Base-by-base conservation (phyloP, 2,888 invertebrate genomes). In the Limnephilus marmoratus region DNA sequence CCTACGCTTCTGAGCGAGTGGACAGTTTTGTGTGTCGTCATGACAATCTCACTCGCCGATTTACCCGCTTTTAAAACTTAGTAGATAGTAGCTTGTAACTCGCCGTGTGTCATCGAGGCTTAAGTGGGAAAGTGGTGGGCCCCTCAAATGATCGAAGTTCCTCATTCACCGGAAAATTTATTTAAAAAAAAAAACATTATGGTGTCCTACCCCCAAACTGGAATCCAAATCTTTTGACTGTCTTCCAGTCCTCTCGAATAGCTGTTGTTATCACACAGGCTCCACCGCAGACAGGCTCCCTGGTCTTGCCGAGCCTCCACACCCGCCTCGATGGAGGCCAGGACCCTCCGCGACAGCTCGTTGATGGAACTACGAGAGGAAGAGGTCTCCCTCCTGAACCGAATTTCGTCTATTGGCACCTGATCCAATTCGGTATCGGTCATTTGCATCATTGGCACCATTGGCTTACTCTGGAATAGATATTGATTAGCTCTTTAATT, bases 121-220 rank as follows among this genome's bases (percentile, higher is more conserved):
- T n/a, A n/a, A n/a, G n/a, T n/a, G n/a, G 45, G 45, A 12, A 41
- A 45, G 12, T 45, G 45, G 11, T 45, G 45, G 45, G 12, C 12
- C 45, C 45, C 12, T 45, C 0, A 1, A 45, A 45, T 45, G 45
- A 45, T 2, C 45, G 1, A 45, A 45, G 12, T 45, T 45, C 12
- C 2, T 45, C 0, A 45, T 45, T 12, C 11, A 45, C 12, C 1
- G 1, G 2, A 1, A 1, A 45, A 45, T 45, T 45, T 45, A 45
- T 45, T 37, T 31, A 31, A 31, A 31, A 31, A 7, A 45, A 41
- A 11, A 41, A 41, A 41, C 3, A 68, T 68, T 3, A 9, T 9
- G 2, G 1, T 24, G 24, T 68, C 95, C 95, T 96, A 98, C 98
- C 98, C 97, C 97, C 98, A 98, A 93, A 98, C 96, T 0, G 98